phyloP scores from a whole-genome alignment of 1,140 invertebrate species.

The Zeugodacus cucurbitae region DNA sequence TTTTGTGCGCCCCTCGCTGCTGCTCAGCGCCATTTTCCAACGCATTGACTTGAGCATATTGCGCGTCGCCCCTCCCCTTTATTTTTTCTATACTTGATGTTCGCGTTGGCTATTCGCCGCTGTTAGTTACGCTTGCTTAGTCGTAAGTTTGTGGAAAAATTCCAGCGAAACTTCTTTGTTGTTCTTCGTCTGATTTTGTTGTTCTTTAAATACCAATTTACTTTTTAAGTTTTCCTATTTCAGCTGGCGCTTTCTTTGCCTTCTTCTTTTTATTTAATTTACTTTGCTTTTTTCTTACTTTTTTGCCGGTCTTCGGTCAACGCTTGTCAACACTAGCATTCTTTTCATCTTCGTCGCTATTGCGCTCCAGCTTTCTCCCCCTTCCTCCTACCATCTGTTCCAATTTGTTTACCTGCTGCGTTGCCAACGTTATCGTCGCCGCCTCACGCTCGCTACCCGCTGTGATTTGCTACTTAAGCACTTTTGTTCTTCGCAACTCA shows the following conservation, averaged over 20 bases:
- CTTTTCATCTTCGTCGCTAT: background rate
- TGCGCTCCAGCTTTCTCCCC: background rate
- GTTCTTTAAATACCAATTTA: slow-evolving; percentile 37
- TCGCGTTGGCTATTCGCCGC: background rate
- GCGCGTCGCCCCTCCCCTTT: background rate
- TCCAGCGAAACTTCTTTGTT: background rate
- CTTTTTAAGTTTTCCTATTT: slow-evolving; percentile 31
- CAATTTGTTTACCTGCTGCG: slow-evolving; percentile 27
- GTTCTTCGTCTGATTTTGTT: slow-evolving; percentile 1
- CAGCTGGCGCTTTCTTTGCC: background rate
- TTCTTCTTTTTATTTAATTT: background rate
- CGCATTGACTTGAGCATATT: background rate
- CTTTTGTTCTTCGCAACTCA: background rate
- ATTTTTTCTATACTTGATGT: background rate
- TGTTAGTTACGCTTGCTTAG: background rate
- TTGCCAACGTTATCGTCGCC: background rate
- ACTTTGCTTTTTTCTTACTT: background rate
- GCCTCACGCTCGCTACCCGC: background rate
- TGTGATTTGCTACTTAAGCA: background rate
- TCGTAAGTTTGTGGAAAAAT: background rate
- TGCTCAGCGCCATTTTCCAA: background rate
- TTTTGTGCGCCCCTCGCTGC: background rate
- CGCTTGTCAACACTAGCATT: background rate
- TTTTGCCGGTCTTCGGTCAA: background rate
- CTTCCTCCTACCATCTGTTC: background rate